phyloP scores from a whole-genome alignment of 2,113 vertebrate species.

The Pedionomus torquatus region DNA sequence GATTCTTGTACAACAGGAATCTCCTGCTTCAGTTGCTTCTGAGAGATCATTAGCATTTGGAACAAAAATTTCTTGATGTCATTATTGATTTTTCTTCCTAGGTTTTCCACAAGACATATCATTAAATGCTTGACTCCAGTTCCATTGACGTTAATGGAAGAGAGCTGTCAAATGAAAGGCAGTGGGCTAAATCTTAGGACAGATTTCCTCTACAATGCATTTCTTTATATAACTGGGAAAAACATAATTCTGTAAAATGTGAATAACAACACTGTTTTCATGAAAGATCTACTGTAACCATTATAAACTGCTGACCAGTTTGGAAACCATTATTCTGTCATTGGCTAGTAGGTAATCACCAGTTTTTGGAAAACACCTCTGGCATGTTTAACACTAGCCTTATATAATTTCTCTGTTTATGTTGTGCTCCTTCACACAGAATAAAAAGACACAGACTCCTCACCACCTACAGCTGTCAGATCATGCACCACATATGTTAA shows the following conservation, averaged over 20 bases:
- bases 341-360: background rate
- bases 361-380: background rate
- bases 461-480: background rate
- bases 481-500: fast-evolving
- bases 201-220: background rate
- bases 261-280: background rate
- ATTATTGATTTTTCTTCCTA: background rate
- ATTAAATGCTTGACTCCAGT: background rate
- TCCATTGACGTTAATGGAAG: background rate
- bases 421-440: background rate
- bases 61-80: background rate
- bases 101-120: background rate
- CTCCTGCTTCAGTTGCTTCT: background rate
- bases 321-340: background rate
- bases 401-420: background rate
- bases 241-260: background rate
- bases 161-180: background rate
- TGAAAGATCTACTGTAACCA: background rate
- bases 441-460: background rate
- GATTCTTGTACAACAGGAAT: background rate
- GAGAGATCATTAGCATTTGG: background rate
- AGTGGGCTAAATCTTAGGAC: background rate
- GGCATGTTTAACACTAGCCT: background rate
- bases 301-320: background rate
- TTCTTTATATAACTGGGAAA: background rate